Base-by-base conservation (phyloP, 2,888 invertebrate genomes). In the Hedya salicella region DNA sequence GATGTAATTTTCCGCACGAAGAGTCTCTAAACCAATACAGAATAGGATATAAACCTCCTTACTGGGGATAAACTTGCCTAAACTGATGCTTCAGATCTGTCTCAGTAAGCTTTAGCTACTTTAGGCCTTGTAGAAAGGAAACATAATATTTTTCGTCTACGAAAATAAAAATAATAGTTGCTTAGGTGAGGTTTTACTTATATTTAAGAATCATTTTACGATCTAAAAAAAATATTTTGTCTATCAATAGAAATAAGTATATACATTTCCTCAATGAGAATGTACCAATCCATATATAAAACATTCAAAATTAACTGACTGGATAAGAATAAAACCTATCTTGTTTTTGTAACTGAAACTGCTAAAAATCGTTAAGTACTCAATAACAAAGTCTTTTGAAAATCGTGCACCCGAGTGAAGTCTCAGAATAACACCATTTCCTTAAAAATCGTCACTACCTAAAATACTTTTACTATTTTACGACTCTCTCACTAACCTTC, bases 1-100 rank as follows among this genome's bases (percentile, higher is more conserved):
- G 77, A 81, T 79, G 79, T 84, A 81, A 85, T 85, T 86, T 85
- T 85, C 82, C 81, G 79, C 80, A 49, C 75, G 81, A 81, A 75
- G 70, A 74, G 71, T 72, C 70, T 77, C 74, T 81, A 80, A 84
- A 82, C 82, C 82, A 84, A 82, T 80, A 81, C 76, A 77, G 78
- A 76, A 73, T 70, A 71, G 78, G 80, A 80, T 81, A 83, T 82
- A 83, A 82, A 81, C 80, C 77, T 78, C 75, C 82, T 83, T 82
- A 78, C 75, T 70, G 44, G 69, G 80, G 82, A 80, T 84, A 80
- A 81, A 83, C 69, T 78, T 74, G 72, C 73, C 76, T 77, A 76
- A 81, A 78, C 78, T 80, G 77, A 80, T 82, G 78, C 75, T 78
- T 77, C 70, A 71, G 75, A 78, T 77, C 73, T 73, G 57, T 70